These are phyloP conservation scores for Vultur gryphus DNA, from an alignment of 2,797 vertebrate genomes.

Conservation along the genomic window DNA sequence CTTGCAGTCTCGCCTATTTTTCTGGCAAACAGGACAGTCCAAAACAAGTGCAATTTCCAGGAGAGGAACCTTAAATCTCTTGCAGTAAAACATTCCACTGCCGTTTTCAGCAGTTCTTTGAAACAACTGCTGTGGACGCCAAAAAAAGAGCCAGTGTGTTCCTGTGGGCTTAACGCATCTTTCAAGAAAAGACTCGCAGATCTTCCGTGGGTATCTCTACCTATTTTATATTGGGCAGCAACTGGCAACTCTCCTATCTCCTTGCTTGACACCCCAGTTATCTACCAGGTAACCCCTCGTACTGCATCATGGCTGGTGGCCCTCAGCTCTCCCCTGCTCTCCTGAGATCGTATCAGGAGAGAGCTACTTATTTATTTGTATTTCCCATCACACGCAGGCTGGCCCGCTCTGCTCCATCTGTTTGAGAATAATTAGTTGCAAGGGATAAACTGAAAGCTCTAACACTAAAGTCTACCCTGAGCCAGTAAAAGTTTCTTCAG, in stretches of 20 bases:
- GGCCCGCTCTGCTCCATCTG: neutral
- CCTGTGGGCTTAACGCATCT: slow-evolving; percentile 17
- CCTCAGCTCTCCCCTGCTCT: neutral
- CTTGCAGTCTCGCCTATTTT: slow-evolving; percentile 13
- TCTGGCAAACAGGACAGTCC: slow-evolving; percentile 25
- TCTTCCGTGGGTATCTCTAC: neutral
- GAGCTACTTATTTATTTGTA: neutral
- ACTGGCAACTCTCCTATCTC: neutral
- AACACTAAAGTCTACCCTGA: neutral
- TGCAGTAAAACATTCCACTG: slow-evolving; percentile 66
- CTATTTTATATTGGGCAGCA: neutral
- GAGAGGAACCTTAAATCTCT: slow-evolving; percentile 52
- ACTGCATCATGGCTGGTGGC: neutral
- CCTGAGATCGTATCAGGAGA: neutral
- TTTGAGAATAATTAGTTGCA: slow-evolving; percentile 16
- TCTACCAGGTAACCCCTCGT: neutral
- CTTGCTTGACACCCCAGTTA: neutral
- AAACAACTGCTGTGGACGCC: neutral
- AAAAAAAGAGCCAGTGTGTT: slow-evolving; percentile 23
- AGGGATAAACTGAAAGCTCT: slow-evolving; percentile 20
- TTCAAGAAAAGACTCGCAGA: neutral
- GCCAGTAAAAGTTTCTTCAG: slow-evolving; percentile 42
- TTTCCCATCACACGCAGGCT: neutral
- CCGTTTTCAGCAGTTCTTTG: slow-evolving; percentile 65
- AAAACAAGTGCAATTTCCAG: slow-evolving; percentile 66